Conservation (phyloP, 2,797 vertebrate genomes). For the Emys orbicularis region DNA sequence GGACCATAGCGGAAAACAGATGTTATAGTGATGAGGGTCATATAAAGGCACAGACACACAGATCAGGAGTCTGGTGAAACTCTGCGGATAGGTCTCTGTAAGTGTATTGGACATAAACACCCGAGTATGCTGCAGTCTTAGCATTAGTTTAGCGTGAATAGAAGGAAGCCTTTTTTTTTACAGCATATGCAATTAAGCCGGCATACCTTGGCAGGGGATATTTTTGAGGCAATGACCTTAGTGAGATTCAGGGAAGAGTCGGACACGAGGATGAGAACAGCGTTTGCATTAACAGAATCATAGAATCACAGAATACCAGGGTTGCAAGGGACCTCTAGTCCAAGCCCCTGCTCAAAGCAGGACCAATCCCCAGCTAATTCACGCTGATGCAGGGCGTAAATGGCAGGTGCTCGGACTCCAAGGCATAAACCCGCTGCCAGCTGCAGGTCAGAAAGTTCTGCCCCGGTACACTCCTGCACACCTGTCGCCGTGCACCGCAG, state of each 20-base stretch:
- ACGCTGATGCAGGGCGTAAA: neutral
- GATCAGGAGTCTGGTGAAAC: no score
- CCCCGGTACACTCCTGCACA: neutral
- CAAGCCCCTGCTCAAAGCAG: no score
- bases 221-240: neutral
- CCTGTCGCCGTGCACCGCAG: neutral
- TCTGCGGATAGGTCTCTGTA: neutral
- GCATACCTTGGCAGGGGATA: neutral
- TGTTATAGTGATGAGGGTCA: neutral
- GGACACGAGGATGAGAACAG: accelerated
- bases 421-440: neutral
- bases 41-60: neutral
- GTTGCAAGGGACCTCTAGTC: no score
- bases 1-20: neutral
- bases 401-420: neutral
- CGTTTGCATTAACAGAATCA: neutral
- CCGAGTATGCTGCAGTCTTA: neutral
- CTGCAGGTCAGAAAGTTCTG: neutral
- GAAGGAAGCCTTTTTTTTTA: neutral
- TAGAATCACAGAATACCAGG: no score
- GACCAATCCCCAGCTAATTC: neutral
- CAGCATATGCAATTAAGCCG: accelerated
- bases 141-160: neutral
- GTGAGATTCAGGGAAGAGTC: neutral
- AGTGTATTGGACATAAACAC: neutral